Percentiles rank a stretch among this genome's conserved stretches.
Evolutionary conservation across 35 echinoderm and acorn worm genomes (phyloP).

Genomic region (Heliocidaris erythrogramma): DNA sequence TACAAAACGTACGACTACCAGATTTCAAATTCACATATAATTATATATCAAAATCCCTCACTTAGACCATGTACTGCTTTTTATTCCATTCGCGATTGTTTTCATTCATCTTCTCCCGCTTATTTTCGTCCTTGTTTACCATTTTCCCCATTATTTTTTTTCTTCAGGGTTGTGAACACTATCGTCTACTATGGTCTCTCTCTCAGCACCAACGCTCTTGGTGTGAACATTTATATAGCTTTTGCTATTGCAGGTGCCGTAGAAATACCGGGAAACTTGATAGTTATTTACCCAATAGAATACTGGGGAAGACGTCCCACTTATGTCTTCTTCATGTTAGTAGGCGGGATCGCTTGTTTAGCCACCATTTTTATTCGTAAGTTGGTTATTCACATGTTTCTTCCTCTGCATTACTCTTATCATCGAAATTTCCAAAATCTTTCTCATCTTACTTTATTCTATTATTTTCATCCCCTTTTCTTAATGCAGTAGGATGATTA

Average conservation of each 20-base stretch:
- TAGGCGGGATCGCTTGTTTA: constrained; percentile 56
- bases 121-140: too few relatives aligned
- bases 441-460: background rate
- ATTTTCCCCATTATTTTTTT: background rate
- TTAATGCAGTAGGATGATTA: background rate
- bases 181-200: constrained; percentile 73
- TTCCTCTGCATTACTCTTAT: background rate
- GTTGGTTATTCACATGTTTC: background rate
- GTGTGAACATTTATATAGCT: constrained; percentile 62
- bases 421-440: background rate
- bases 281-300: constrained; percentile 46
- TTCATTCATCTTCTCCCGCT: too few relatives aligned
- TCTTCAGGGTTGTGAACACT: constrained; percentile 57
- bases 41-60: too few relatives aligned
- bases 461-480: background rate
- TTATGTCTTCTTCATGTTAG: constrained; percentile 22
- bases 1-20: too few relatives aligned
- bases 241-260: constrained; percentile 62
- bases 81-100: too few relatives aligned
- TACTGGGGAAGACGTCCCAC: constrained; percentile 54
- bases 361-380: constrained; percentile 59
- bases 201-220: constrained; percentile 60
- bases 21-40: too few relatives aligned
- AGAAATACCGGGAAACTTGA: constrained; percentile 64
- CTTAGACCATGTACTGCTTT: too few relatives aligned